phyloP scores from a whole-genome alignment of 2,888 invertebrate species.

The Dione juno region DNA sequence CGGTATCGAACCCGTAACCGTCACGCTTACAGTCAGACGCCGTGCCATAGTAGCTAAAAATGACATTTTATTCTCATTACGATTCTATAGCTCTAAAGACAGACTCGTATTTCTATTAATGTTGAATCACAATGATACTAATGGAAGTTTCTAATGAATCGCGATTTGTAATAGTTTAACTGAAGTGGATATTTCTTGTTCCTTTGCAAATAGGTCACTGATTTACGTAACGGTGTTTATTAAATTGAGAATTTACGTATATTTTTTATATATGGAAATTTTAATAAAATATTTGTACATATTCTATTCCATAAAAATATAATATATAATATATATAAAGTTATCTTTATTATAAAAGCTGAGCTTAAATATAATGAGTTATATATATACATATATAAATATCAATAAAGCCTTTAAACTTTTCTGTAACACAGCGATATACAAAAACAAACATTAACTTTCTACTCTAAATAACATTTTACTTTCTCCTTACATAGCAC shows the following conservation, averaged over 20 bases:
- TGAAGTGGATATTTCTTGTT: constrained; percentile 25
- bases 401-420: neutral
- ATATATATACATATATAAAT: neutral
- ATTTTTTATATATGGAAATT: neutral
- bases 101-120: constrained; percentile 4
- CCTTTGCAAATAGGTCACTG: constrained; percentile 6
- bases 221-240: constrained; percentile 1
- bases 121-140: constrained; percentile 23
- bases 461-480: constrained; percentile 17
- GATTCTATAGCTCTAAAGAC: constrained; percentile 9
- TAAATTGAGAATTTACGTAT: neutral
- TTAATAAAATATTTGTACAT: too few relatives aligned
- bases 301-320: too few relatives aligned
- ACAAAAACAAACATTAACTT: constrained; percentile 14
- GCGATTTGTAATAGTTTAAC: constrained; percentile 26
- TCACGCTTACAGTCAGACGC: too few relatives aligned
- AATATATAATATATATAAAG: too few relatives aligned
- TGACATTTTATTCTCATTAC: constrained; percentile 2
- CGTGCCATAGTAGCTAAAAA: neutral
- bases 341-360: too few relatives aligned
- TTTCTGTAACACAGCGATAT: neutral
- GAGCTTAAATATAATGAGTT: too few relatives aligned
- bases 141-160: constrained; percentile 20
- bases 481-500: constrained; percentile 8
- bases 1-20: too few relatives aligned